phyloP scores from a whole-genome alignment of 2,888 invertebrate genomes.

The Drosophila mercatorum region DNA sequence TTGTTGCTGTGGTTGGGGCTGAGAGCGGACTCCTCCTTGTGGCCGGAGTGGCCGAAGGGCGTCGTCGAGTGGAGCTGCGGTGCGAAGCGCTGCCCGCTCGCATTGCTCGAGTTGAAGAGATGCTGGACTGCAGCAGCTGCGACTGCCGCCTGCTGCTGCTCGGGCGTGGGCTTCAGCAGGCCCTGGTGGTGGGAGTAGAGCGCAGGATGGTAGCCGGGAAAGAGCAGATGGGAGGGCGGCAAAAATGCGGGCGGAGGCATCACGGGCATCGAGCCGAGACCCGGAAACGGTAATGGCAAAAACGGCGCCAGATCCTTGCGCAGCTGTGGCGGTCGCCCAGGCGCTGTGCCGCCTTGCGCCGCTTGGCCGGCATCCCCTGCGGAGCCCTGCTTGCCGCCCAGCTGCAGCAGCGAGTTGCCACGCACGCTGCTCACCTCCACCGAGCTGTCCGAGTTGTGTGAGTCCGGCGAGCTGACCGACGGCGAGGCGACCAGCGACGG shows the following conservation, averaged over 20 bases:
- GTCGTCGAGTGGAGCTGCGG: constrained; percentile 63
- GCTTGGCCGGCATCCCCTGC: constrained; percentile 40
- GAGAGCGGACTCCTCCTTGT: constrained; percentile 44
- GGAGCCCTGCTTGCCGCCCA: constrained; percentile 75
- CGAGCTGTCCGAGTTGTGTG: constrained; percentile 92
- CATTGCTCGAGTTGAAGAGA: constrained; percentile 74
- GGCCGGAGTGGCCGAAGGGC: constrained; percentile 42
- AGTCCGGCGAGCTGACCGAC: constrained; percentile 92
- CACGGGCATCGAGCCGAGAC: constrained; percentile 87
- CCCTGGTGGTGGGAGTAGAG: constrained; percentile 85
- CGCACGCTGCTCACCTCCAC: constrained; percentile 90
- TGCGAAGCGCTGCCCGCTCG: constrained; percentile 63
- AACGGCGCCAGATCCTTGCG: constrained; percentile 86
- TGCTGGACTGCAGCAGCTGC: constrained; percentile 82
- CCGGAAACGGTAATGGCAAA: constrained; percentile 88
- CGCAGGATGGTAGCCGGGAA: constrained; percentile 87
- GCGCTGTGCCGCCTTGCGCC: constrained; percentile 33
- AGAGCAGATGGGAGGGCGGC: constrained; percentile 87
- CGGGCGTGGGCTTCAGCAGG: constrained; percentile 82
- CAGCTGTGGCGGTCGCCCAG: constrained; percentile 84
- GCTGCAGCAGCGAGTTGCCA: constrained; percentile 85
- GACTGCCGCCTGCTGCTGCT: constrained; percentile 81
- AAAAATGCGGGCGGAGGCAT: constrained; percentile 88
- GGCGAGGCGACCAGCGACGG: constrained; percentile 86
- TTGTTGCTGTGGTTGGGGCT: constrained; percentile 82